Conservation (phyloP, 1,140 invertebrate genomes). For the Brachionus manjavacas region DNA sequence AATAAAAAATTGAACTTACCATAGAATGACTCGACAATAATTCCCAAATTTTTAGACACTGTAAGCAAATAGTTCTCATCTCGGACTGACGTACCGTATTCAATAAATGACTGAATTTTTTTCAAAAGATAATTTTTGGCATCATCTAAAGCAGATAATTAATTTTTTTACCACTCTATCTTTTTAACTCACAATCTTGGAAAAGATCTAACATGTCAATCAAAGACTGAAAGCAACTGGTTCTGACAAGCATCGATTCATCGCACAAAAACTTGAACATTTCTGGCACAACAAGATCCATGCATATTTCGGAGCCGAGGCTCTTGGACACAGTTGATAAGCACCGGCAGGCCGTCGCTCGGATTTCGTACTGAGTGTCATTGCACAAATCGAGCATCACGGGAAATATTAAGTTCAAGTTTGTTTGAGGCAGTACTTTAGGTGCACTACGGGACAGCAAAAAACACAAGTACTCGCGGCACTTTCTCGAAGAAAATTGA, state of each 20-base stretch:
- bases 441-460: background rate
- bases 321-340: background rate
- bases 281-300: conserved; percentile 25
- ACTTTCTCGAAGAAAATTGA: conserved; percentile 4
- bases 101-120: conserved; percentile 36
- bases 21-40: background rate
- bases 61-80: conserved; percentile 7
- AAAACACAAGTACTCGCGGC: conserved; percentile 18
- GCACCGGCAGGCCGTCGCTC: conserved; percentile 4
- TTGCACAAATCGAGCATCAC: conserved; percentile 16
- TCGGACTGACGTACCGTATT: background rate
- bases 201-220: conserved; percentile 12
- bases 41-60: conserved; percentile 15
- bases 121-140: conserved; percentile 35
- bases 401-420: conserved; percentile 16
- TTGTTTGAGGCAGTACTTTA: background rate
- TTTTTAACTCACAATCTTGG: conserved; percentile 14
- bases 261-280: conserved; percentile 40
- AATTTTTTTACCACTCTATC: background rate
- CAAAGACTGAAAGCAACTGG: conserved; percentile 24
- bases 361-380: conserved; percentile 32
- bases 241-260: conserved; percentile 10
- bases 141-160: background rate
- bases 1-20: background rate
- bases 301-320: background rate